phyloP scores from a whole-genome alignment of 1,140 invertebrate genomes.

The Brachionus calyciflorus region DNA sequence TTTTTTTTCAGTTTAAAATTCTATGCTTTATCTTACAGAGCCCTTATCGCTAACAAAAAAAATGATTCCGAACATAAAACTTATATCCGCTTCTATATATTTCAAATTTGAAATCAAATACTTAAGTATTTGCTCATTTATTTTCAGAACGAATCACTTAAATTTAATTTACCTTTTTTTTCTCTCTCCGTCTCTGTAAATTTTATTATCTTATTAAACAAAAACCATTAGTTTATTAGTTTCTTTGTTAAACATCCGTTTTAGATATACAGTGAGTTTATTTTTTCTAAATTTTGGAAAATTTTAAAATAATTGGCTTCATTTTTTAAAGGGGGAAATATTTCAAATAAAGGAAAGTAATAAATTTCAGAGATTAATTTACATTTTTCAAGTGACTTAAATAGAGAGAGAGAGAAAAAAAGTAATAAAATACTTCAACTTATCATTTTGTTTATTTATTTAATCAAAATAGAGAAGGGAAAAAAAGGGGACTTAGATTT shows the following conservation, averaged over 20 bases:
- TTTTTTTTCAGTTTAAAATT: too few species aligned
- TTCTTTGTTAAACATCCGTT: constrained; percentile 40
- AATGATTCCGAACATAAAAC: too few species aligned
- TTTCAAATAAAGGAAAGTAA: constrained; percentile 35
- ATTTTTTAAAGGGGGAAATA: background rate
- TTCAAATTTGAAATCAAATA: constrained; percentile 22
- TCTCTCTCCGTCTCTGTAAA: too few species aligned
- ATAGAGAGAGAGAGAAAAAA: background rate
- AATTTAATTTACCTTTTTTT: constrained; percentile 30
- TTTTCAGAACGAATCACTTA: background rate
- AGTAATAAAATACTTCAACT: constrained; percentile 2
- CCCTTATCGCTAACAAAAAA: too few species aligned
- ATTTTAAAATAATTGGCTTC: constrained; percentile 21
- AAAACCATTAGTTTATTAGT: constrained; percentile 41
- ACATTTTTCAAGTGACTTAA: constrained; percentile 39
- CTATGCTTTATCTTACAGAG: too few species aligned
- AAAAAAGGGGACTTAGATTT: background rate
- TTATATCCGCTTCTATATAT: constrained; percentile 38
- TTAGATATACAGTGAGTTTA: background rate
- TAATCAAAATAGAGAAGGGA: background rate
- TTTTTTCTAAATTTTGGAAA: too few species aligned
- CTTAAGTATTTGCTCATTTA: background rate
- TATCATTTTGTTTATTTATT: constrained; percentile 10
- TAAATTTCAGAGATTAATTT: constrained; percentile 21
- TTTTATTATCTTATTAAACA: constrained; percentile 31